Evolutionary conservation across 2,797 vertebrate genomes (phyloP), one percentile per base, ranked within the genome.

Genomic region (Catamblyrhynchus diadema): DNA sequence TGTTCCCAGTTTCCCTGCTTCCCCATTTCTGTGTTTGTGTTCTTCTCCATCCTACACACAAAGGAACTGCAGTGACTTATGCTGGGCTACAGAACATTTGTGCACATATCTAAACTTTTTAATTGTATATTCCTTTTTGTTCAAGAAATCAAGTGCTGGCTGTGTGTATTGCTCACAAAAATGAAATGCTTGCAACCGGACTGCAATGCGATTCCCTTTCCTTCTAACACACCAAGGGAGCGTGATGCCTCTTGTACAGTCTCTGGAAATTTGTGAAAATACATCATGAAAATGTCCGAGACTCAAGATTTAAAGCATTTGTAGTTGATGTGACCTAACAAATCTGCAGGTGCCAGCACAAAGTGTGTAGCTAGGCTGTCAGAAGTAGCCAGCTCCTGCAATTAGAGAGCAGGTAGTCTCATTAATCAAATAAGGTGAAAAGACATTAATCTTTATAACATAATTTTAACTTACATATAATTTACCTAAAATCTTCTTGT

Each of bases 231-330:
- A 37, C 17, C 41, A n/a, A 16, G 13, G 35, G 9, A 25, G 1
- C 0, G 0, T 4, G 2, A 23, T 44, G 28, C 2, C 5, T 10
- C 25, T 81, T 32, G 22, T 51, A 47, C 2, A 70, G 13, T 41
- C 10, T 41, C 12, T 64, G 24, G 48, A 74, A n/a, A 61, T 3
- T 67, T 11, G 17, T 44, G 20, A 70, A 19, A 18, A 56, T 35
- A n/a, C 6, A n/a, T 32, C 4, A 70, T 24, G 5, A 67, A 67
- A 78, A 48, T 61, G 53, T 20, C 35, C 53, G 33, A 54, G 24
- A 23, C 5, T 61, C 28, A 65, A 54, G 8, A 30, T 19, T 70
- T 30, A 64, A 70, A 66, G 9, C 5, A 27, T 69, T 80, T 80
- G 53, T 17, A 62, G 16, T 25, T 45, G 25, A 48, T 2, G 2